Evolutionary conservation across 2,888 invertebrate species (phyloP).

Genomic region (Scaptomyza caliginosa): DNA sequence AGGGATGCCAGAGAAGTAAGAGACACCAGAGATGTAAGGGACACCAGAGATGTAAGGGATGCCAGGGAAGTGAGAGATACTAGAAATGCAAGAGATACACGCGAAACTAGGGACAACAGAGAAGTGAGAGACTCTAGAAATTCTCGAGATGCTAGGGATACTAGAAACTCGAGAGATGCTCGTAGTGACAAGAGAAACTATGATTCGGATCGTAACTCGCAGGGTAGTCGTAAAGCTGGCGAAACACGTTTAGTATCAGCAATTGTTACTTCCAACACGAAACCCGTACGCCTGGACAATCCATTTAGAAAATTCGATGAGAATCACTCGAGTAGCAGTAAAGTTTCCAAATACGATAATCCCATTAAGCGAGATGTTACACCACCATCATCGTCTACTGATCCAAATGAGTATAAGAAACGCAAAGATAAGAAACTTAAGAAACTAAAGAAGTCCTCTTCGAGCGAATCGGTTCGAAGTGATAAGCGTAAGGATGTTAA

Average conservation of each 20-base stretch:
- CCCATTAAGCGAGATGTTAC: slow-evolving; percentile 81
- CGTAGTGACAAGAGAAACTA: slow-evolving; percentile 29
- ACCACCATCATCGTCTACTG: slow-evolving; percentile 82
- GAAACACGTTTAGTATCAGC: slow-evolving; percentile 57
- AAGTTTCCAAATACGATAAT: slow-evolving; percentile 85
- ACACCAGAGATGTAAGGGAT: neutral
- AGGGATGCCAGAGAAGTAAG: neutral
- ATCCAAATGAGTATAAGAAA: slow-evolving; percentile 85
- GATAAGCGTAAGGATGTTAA: slow-evolving; percentile 90
- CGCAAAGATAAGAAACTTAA: slow-evolving; percentile 87
- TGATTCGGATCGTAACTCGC: slow-evolving; percentile 50
- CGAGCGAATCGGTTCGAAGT: slow-evolving; percentile 84
- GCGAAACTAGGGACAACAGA: neutral
- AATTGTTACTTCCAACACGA: slow-evolving; percentile 37
- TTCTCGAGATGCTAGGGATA: neutral
- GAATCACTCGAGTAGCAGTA: slow-evolving; percentile 85
- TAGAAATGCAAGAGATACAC: neutral
- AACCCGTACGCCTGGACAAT: slow-evolving; percentile 71
- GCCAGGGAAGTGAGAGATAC: neutral
- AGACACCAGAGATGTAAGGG: neutral
- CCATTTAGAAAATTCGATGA: slow-evolving; percentile 86
- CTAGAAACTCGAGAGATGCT: neutral
- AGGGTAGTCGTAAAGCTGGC: slow-evolving; percentile 26
- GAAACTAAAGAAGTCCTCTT: slow-evolving; percentile 85
- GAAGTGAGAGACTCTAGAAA: neutral